Base-by-base conservation (phyloP, 2,888 invertebrate species). In the Callosobruchus maculatus region DNA sequence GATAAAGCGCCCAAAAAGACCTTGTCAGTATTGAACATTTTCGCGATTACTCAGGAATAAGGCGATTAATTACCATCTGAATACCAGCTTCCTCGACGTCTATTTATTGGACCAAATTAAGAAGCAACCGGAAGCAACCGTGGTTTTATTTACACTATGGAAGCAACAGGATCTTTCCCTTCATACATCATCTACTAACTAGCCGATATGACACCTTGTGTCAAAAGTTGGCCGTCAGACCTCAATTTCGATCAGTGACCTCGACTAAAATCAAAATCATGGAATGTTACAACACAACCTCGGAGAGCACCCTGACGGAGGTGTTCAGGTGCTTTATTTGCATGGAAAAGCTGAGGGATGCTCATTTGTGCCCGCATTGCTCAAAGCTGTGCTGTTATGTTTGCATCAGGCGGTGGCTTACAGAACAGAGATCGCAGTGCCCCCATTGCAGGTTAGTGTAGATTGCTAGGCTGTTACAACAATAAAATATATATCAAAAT, bases 251-350 rank as follows among this genome's bases (percentile, higher is more conserved):
- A 49, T 49, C 49, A 49, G 49, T 49, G 13, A 49, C 49, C 49
- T 18, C 49, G 49, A 49, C 49, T 18, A 49, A 49, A 49, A 49
- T 49, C 79, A 77, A 79, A 79, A 79, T 79, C 77, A 84, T 84
- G 83, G 83, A 85, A 73, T 85, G 84, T 80, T 85, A 82, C 81
- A 82, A 81, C 77, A 82, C 83, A 75, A 77, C 78, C 72, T 83
- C 84, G 20, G 85, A 85, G 81, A 85, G 75, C 94, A 94, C 94
- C 74, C 88, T 96, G 85, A 94, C 96, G 73, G 97, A 97, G 88
- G 96, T 97, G 72, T 97, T 97, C 87, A 92, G 96, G 85, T 97
- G 97, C 88, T 97, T 97, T 88, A 97, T 97, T 85, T 97, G 97
- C 87, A 97, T 97, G 97, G 97, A 97, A 90, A 96, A 96, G 88